Conservation (phyloP, 1,140 invertebrate genomes). For the Drosophila pectinifera region DNA sequence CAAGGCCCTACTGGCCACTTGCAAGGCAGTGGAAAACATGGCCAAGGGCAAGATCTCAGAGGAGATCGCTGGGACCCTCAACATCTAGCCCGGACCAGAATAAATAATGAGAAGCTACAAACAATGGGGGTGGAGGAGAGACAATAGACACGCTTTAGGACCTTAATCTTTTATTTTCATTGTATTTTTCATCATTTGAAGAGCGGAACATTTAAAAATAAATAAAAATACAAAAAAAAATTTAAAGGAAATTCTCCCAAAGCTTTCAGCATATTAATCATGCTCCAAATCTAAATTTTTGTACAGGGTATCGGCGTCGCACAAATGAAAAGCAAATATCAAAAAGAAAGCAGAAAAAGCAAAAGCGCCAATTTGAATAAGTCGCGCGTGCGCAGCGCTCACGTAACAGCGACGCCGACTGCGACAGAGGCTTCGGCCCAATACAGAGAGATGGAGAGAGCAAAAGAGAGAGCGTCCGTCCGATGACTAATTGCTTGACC, state of each 20-base stretch:
- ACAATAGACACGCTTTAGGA: too few species aligned
- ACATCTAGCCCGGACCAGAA: too few species aligned
- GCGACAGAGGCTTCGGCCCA: constrained; percentile 16
- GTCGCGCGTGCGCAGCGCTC: constrained; percentile 64
- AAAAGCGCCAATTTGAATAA: constrained; percentile 66
- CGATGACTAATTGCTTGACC: constrained; percentile 51
- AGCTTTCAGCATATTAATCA: neutral
- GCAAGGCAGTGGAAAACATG: too few species aligned
- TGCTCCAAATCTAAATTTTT: neutral
- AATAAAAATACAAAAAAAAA: neutral
- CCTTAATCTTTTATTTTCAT: too few species aligned
- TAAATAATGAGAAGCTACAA: too few species aligned
- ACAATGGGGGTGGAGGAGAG: too few species aligned
- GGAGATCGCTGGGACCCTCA: too few species aligned
- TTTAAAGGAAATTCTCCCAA: too few species aligned
- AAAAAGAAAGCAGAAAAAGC: constrained; percentile 71
- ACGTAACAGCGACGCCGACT: constrained; percentile 60
- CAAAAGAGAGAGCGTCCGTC: constrained; percentile 22
- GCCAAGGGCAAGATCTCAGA: too few species aligned
- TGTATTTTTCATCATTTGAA: neutral
- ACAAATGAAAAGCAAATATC: constrained; percentile 45
- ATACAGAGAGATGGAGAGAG: constrained; percentile 15
- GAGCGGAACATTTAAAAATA: neutral
- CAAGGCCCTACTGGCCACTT: too few species aligned
- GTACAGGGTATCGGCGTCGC: constrained; percentile 4